These are phyloP conservation scores for Halcyon badia DNA, from an alignment of 2,797 vertebrate genomes.

Conservation along the genomic window DNA sequence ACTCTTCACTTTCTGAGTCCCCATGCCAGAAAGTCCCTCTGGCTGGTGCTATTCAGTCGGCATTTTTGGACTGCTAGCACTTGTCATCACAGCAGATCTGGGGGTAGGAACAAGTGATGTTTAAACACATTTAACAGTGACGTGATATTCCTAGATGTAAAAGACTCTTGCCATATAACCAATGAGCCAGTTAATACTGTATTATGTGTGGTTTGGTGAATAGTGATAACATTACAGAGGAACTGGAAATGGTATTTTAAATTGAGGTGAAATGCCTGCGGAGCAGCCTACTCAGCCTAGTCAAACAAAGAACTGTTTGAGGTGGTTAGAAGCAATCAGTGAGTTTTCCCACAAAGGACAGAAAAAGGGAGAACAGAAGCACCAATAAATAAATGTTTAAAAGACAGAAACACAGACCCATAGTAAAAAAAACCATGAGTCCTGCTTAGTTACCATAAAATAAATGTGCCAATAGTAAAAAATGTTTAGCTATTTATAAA, in stretches of 20 bases:
- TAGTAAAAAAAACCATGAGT: background rate
- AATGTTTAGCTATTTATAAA: background rate
- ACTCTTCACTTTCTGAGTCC: background rate
- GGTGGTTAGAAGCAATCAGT: background rate
- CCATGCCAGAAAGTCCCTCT: background rate
- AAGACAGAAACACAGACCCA: background rate
- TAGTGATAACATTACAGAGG: background rate
- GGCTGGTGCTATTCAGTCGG: background rate
- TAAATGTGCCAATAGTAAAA: background rate
- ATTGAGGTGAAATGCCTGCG: background rate
- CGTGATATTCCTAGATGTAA: background rate
- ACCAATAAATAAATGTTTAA: background rate
- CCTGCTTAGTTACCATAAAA: background rate
- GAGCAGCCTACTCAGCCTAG: background rate
- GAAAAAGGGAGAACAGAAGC: background rate
- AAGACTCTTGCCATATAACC: background rate
- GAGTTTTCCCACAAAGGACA: background rate
- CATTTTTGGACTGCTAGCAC: background rate
- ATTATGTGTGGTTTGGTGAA: background rate
- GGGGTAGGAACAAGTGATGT: background rate
- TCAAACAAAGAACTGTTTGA: constrained; percentile 18
- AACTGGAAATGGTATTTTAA: constrained; percentile 15
- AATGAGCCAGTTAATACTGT: background rate
- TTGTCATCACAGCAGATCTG: background rate
- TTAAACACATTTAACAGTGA: background rate